A percentile compares a stretch with the other conserved stretches of the same genome.
phyloP scores from a whole-genome alignment of 2,888 invertebrate genomes.

The Masnerella sp. region DNA sequence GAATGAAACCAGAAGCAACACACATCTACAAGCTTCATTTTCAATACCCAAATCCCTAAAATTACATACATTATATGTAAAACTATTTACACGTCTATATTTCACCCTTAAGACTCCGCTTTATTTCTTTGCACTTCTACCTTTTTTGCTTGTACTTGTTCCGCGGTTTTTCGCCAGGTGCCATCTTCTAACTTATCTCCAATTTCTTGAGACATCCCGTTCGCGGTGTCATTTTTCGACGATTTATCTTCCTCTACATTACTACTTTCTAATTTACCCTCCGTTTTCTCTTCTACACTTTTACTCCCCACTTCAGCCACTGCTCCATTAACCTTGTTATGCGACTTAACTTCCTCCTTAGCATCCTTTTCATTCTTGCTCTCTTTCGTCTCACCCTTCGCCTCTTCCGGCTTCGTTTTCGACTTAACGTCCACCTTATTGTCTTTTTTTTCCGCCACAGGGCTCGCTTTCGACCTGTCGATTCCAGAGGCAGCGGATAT shows the following conservation, averaged over 20 bases:
- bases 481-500: constrained; percentile 28
- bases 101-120: constrained; percentile 69
- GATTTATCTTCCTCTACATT: constrained; percentile 26
- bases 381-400: constrained; percentile 24
- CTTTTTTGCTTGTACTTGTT: constrained; percentile 69
- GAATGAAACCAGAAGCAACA: background rate
- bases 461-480: constrained; percentile 24
- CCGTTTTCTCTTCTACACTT: constrained; percentile 12
- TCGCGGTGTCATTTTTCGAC: constrained; percentile 36
- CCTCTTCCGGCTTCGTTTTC: constrained; percentile 1
- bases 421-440: constrained; percentile 42
- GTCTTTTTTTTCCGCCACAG: constrained; percentile 13
- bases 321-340: constrained; percentile 28
- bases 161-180: constrained; percentile 62
- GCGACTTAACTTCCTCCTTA: constrained; percentile 3
- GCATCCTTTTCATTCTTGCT: constrained; percentile 1
- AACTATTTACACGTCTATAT: background rate
- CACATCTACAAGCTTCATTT: background rate
- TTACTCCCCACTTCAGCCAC: background rate
- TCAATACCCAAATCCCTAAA: background rate
- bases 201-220: constrained; percentile 28
- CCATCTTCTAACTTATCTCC: constrained; percentile 48
- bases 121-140: constrained; percentile 69
- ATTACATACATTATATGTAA: no score
- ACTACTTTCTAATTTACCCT: background rate